Base-by-base conservation (phyloP, 2,113 vertebrate genomes). In the Bos indicus region DNA sequence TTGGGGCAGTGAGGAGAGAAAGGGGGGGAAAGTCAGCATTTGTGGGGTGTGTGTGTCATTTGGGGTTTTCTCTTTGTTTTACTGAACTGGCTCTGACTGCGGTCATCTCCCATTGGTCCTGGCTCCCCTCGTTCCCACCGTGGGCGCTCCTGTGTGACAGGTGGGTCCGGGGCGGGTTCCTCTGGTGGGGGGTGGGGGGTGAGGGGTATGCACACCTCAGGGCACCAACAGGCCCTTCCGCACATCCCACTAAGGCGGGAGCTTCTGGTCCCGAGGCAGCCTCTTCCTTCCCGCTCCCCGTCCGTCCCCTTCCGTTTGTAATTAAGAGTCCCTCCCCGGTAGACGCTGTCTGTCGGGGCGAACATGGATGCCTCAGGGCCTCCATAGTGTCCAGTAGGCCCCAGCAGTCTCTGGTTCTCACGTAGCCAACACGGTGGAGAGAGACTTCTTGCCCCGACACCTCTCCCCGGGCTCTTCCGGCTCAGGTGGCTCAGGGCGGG, bases 111-210 rank as follows among this genome's bases (percentile, higher is more conserved):
- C n/a, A 30, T 30, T 2, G n/a, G 28, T 6, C 46, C 25, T 4
- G 48, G 26, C n/a, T 64, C 16, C 28, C 52, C 43, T 52, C 33
- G 13, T n/a, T 30, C 14, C 74, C 71, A 78, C 71, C n/a, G 6
- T 23, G 7, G 10, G 16, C 9, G 43, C 36, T 54, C 13, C 6
- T 56, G 23, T 1, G 46, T 23, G 33, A 6, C 77, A 74, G 28
- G 5, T 12, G 30, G 30, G 51, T 54, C 74, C 0, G 0, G 0
- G 0, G 36, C 3, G 19, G 59, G 11, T 17, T 59, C n/a, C 33
- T 82, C 16, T 3, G 6, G 2, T 62, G n/a, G 62, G 25, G 48
- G 6, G 2, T 62, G 21, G 56, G 25, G 48, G 36, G 0, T 23
- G 7, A 51, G 9, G n/a, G 9, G 2, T 7, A 48, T 21, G 62